Base-by-base conservation (phyloP, 2,113 vertebrate genomes). In the Poeciliopsis retropinna region DNA sequence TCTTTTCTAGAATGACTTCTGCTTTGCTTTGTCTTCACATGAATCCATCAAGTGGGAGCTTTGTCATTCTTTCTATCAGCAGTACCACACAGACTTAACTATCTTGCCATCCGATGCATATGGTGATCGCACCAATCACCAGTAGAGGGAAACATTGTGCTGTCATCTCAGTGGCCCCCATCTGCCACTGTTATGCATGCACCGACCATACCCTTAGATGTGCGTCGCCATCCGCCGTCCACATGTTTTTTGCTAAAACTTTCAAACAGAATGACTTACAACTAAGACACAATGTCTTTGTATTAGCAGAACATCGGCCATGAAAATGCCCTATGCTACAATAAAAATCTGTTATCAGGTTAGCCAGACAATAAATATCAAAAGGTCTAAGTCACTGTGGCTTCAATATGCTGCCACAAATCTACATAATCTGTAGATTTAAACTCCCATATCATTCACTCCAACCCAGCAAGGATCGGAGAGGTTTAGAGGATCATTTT, bases 121-220 rank as follows among this genome's bases (percentile, higher is more conserved):
- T 60, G 68, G 87, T 29, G 22, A 65, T 86, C 84, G 68, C 77
- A 19, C 44, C 44, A 29, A 12, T 69, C n/a, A 84, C 87, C 92
- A 92, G 88, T 81, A 94, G 93, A 94, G 92, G 91, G 94, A 93
- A 93, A 92, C 85, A 92, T 83, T 87, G 92, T 11, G 17, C 91
- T 79, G 44, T 32, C 67, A 61, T 76, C 82, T n/a, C 29, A 63
- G 75, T 73, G 76, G 75, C 60, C 75, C 54, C 77, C 65, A 47
- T 70, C 64, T 75, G 65, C 69, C 70, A 80, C 51, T 79, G 74
- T 67, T 70, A 75, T 67, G 79, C 60, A 82, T 60, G 81, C 77
- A 83, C 82, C 68, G 81, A 78, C 64, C 73, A 25, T 54, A 75
- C 44, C 69, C 82, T 77, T 84, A 27, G 74, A 71, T 79, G 72